These are phyloP conservation scores for Penaeus vannamei DNA, from an alignment of 1,140 invertebrate genomes.

Conservation along the genomic window DNA sequence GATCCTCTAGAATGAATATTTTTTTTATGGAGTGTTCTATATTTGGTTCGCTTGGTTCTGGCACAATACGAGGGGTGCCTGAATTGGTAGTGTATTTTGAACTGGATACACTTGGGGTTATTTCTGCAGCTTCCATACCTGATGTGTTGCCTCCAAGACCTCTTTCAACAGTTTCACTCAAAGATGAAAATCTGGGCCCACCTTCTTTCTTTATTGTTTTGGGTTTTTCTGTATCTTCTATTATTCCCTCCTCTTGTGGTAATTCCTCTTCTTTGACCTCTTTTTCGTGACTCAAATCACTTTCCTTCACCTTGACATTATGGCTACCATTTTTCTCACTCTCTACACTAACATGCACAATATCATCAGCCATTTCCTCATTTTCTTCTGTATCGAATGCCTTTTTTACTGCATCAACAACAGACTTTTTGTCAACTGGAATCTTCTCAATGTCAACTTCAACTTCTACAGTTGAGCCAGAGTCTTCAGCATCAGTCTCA, in stretches of 20 bases:
- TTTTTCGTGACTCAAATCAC: background rate
- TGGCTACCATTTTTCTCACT: background rate
- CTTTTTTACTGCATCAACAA: background rate
- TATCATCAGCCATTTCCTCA: background rate
- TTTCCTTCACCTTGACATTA: background rate
- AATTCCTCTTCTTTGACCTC: conserved; percentile 17
- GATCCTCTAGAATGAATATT: conserved; percentile 45
- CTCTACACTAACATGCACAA: conserved; percentile 14
- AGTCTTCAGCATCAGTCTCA: too few relatives aligned
- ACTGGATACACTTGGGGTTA: conserved; percentile 66
- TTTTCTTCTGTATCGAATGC: background rate
- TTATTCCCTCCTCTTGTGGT: conserved; percentile 2
- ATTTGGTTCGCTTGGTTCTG: conserved; percentile 28
- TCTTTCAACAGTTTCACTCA: conserved; percentile 54
- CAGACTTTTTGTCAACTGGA: background rate
- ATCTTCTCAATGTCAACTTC: background rate
- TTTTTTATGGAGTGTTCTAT: conserved; percentile 38
- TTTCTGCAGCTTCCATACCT: conserved; percentile 55
- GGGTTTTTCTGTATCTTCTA: conserved; percentile 13
- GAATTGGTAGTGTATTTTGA: conserved; percentile 57
- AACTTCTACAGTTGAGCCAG: too few relatives aligned
- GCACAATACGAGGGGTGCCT: conserved; percentile 22
- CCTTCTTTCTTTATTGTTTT: conserved; percentile 47
- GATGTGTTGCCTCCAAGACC: conserved; percentile 52
- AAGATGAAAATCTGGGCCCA: conserved; percentile 53